Evolutionary conservation across 2,888 invertebrate genomes (phyloP), one percentile per base, ranked within the genome.

Genomic region (Lasioglossum calceatum): DNA sequence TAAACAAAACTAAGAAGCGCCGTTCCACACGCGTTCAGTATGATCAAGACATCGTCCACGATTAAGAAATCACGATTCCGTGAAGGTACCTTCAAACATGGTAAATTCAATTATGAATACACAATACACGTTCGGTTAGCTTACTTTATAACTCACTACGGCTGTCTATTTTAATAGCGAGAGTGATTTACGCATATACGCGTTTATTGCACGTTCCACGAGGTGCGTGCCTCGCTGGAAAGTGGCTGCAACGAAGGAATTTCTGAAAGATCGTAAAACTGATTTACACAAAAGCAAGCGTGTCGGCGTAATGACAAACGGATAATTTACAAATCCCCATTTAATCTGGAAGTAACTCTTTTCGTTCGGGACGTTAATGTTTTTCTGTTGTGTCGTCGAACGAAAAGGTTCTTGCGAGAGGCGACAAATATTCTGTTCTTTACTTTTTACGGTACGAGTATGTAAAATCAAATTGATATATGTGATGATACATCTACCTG

Each of bases 131-230:
- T 42, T 70, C 70, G 36, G 70, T 23, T 42, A 70, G 70, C 23
- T 23, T 39, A 36, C 70, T 70, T 39, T 70, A 70, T 70, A 39
- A 70, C 70, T 70, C 70, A 42, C 36, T 12, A 27, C 58, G n/a
- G 58, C 44, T 76, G 27, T 58, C 54, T 54, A 47, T 70, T 32
- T 67, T 47, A 70, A 70, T 70, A 70, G 70, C 39, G 70, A 39
- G 70, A 70, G 70, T 70, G 70, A 70, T 70, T 70, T 70, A 70
- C 39, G 36, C 70, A n/a, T 70, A 4, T 54, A 54, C n/a, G 54
- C 39, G 70, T 39, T 36, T 36, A 70, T 70, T 70, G 70, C 70
- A 70, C 8, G 70, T 23, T 39, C 2, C 4, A 39, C 32, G 39
- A n/a, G n/a, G 39, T 39, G 19, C 23, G 23, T n/a, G 10, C n/a